These are phyloP conservation scores for Drosophila birchii DNA, from an alignment of 2,888 invertebrate species.

Conservation along the genomic window DNA sequence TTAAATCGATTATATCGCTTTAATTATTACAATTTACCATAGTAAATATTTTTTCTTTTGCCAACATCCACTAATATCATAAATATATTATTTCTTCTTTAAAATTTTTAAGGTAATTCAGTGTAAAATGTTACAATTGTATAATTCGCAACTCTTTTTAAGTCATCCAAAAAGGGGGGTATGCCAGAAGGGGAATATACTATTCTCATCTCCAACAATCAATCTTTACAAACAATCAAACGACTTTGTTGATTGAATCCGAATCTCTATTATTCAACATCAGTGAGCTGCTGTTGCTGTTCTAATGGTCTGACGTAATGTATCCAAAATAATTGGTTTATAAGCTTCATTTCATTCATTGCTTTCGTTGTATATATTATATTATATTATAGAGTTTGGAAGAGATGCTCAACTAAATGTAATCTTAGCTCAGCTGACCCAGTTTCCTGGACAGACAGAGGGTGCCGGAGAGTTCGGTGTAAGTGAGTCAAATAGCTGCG, in stretches of 20 bases:
- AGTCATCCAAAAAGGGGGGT: no score
- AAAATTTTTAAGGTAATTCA: background rate
- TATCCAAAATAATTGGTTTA: conserved; percentile 7
- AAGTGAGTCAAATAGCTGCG: conserved; percentile 17
- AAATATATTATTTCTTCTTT: background rate
- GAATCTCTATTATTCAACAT: background rate
- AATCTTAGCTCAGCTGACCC: conserved; percentile 5
- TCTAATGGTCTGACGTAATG: conserved; percentile 10
- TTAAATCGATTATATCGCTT: background rate
- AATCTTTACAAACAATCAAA: background rate
- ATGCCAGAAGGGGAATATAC: no score
- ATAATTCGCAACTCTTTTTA: no score
- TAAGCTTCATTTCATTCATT: background rate
- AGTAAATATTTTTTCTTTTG: background rate
- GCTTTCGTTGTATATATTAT: no score
- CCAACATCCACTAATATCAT: background rate
- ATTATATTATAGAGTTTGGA: background rate
- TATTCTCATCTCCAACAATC: background rate
- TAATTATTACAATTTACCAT: background rate
- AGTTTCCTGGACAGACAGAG: conserved; percentile 2
- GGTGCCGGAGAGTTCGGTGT: conserved; percentile 6
- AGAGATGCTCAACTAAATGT: background rate
- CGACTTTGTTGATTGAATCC: background rate
- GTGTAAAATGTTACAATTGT: background rate
- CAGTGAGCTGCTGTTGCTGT: background rate